phyloP scores from a whole-genome alignment of 2,113 vertebrate species.

The Danio rerio region DNA sequence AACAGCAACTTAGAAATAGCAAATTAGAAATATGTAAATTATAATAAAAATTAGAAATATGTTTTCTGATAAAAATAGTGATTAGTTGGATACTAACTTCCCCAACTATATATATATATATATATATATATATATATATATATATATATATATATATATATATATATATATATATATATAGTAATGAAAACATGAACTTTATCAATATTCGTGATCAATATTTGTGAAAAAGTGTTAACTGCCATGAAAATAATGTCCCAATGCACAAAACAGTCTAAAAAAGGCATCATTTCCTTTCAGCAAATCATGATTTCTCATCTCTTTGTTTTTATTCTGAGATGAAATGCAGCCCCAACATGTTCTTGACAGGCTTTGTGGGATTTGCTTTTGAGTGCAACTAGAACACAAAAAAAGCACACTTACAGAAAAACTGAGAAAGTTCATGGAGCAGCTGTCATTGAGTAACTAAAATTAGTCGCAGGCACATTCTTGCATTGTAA shows the following conservation, averaged over 20 bases:
- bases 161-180: too few relatives aligned
- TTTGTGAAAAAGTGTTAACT: not conserved
- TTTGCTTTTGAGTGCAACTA: not conserved
- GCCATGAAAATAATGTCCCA: not conserved
- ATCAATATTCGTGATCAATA: not conserved
- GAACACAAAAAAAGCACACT: not conserved
- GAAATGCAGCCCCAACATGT: not conserved
- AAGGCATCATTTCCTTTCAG: not conserved
- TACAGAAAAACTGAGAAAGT: slow-evolving; percentile 16
- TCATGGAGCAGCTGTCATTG: slow-evolving; percentile 28
- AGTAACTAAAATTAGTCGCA: slow-evolving; percentile 50
- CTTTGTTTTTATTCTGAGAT: not conserved
- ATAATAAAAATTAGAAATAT: too few relatives aligned
- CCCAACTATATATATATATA: too few relatives aligned
- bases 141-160: too few relatives aligned
- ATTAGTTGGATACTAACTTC: too few relatives aligned
- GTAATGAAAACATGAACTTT: not conserved
- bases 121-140: too few relatives aligned
- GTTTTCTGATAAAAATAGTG: too few relatives aligned
- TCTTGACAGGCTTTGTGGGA: slow-evolving; percentile 3
- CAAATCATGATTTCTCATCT: not conserved
- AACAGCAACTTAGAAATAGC: too few relatives aligned
- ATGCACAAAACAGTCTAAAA: not conserved
- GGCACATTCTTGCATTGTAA: slow-evolving; percentile 56
- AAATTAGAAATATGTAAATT: too few relatives aligned